phyloP scores from a whole-genome alignment of 35 echinoderm and acorn worm species.

The Antedon bifida region DNA sequence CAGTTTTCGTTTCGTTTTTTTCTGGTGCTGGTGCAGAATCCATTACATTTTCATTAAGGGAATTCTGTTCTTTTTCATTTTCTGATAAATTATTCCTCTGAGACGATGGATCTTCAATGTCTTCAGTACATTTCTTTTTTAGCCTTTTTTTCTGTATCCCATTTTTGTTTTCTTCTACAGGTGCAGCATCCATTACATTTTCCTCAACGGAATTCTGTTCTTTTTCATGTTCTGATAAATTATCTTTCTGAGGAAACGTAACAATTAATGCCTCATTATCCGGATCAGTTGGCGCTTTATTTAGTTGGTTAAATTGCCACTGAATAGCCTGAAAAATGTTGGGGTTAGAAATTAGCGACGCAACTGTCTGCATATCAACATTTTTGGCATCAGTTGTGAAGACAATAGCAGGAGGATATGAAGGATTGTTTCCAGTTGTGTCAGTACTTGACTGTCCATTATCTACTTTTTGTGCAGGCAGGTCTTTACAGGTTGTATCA shows the following conservation, averaged over 20 bases:
- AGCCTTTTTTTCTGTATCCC: too few relatives aligned
- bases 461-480: background rate
- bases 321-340: background rate
- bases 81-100: background rate
- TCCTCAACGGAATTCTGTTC: background rate
- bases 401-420: background rate
- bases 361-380: background rate
- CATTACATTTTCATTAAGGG: too few relatives aligned
- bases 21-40: too few relatives aligned
- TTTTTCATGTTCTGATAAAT: background rate
- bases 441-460: background rate
- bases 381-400: background rate
- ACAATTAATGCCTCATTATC: background rate
- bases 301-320: background rate
- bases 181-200: too few relatives aligned
- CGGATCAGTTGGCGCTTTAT: background rate
- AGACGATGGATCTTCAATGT: too few relatives aligned
- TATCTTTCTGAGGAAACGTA: background rate
- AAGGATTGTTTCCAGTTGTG: background rate
- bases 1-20: too few relatives aligned
- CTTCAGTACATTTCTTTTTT: too few relatives aligned
- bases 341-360: background rate
- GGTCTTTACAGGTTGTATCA: background rate
- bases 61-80: too few relatives aligned
- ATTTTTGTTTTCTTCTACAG: too few relatives aligned